Conservation (phyloP, 2,113 vertebrate species). For the Tautogolabrus adspersus region DNA sequence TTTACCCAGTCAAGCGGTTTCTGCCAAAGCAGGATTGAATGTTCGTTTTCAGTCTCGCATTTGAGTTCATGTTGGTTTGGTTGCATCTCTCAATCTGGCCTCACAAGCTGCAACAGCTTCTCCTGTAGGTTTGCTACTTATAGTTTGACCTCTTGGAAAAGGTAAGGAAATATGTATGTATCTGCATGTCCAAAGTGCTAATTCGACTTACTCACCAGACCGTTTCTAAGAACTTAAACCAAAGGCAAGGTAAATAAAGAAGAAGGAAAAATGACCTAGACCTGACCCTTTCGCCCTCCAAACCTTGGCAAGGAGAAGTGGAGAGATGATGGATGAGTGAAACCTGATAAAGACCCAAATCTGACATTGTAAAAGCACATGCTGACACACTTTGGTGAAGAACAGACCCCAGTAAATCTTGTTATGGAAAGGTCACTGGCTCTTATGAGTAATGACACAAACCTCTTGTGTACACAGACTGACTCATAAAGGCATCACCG, state of each 20-base stretch:
- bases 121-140: too few species aligned
- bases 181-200: too few species aligned
- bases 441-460: slow-evolving; percentile 17
- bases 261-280: too few species aligned
- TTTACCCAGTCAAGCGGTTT: not conserved
- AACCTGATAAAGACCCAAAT: too few species aligned
- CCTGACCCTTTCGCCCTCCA: too few species aligned
- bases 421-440: slow-evolving; percentile 14
- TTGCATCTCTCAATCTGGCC: slow-evolving; percentile 30
- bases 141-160: too few species aligned
- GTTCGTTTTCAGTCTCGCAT: slow-evolving; percentile 8
- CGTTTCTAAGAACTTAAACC: too few species aligned
- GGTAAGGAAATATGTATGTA: too few species aligned
- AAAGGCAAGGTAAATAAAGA: too few species aligned
- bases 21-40: slow-evolving; percentile 11
- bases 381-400: slow-evolving; percentile 17
- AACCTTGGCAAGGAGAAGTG: too few species aligned
- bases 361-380: not conserved
- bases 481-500: slow-evolving; percentile 19
- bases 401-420: slow-evolving; percentile 5
- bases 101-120: slow-evolving; percentile 3
- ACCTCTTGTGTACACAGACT: slow-evolving; percentile 4
- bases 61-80: slow-evolving; percentile 15
- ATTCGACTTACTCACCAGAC: too few species aligned
- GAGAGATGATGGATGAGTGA: too few species aligned